Evolutionary conservation across 2,888 invertebrate species (phyloP), one percentile per base, ranked within the genome.

Genomic region (Heliothis peltigera): DNA sequence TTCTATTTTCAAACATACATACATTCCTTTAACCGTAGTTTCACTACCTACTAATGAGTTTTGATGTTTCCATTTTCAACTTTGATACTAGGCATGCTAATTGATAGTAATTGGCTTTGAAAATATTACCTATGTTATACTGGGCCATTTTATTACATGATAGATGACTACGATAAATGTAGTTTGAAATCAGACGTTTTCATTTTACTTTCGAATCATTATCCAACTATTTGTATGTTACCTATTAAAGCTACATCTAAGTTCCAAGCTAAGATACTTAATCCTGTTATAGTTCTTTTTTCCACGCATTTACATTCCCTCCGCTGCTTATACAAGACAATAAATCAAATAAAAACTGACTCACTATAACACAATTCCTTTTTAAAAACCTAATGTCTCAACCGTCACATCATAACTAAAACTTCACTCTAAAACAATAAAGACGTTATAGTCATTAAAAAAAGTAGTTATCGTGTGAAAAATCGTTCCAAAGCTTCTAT

Each of bases 401-500:
- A 80, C 81, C 75, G 80, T 80, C 80, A 74, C 79, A 74, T 58
- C 75, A 75, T 78, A 78, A 75, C 79, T 72, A 81, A 79, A 79
- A 77, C 70, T 82, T 77, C 82, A 78, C 77, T 80, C 83, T 74
- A 79, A 84, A 88, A 92, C 90, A 92, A 92, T 91, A 86, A 86
- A 90, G 86, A 86, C 89, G 86, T 91, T 87, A 46, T 15, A 88
- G 78, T 83, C 83, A 88, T 87, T 84, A 76, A 82, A 83, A 83
- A 87, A 86, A 82, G 80, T 79, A 78, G 79, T 87, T 91, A 92
- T 92, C 93, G 91, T 92, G 92, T 91, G 92, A 93, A 91, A 88
- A 88, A 90, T 88, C 86, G 47, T 63, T 76, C 59, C 72, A 82
- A 83, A 82, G 83, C 80, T 85, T 83, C 84, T 82, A 87, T 87